Evolutionary conservation across 2,888 invertebrate genomes (phyloP).

Genomic region (Aleiodes testaceus): DNA sequence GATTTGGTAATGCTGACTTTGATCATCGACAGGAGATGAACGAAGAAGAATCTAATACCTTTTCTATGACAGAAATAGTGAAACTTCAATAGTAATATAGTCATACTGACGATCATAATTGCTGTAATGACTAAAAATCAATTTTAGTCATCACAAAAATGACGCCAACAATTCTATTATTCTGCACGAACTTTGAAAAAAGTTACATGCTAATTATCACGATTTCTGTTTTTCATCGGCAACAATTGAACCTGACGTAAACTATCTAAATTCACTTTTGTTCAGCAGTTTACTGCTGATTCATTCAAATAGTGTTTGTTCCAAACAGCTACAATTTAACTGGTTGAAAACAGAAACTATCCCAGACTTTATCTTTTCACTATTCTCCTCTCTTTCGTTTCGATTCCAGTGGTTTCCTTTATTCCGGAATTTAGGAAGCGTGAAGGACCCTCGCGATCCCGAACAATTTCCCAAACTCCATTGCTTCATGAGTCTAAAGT

Average conservation of each 20-base stretch:
- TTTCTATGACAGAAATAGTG: no score
- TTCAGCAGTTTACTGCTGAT: conserved; percentile 70
- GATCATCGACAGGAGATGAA: no score
- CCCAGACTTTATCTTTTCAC: background rate
- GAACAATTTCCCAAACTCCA: background rate
- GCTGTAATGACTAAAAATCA: no score
- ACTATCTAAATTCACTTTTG: conserved; percentile 46
- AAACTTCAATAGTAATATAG: no score
- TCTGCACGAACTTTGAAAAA: no score
- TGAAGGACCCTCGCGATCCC: background rate
- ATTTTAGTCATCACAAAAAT: no score
- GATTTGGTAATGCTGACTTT: no score
- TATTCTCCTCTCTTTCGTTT: background rate
- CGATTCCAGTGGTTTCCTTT: no score
- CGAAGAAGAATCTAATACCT: no score
- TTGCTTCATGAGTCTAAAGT: background rate
- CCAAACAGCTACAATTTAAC: conserved; percentile 65
- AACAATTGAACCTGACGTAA: background rate
- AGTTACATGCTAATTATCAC: no score
- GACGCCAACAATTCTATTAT: no score
- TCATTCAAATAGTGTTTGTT: conserved; percentile 72
- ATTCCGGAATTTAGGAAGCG: background rate
- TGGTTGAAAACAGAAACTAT: conserved; percentile 17
- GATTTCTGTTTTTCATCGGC: background rate
- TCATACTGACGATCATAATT: no score